Percentiles rank a stretch among this genome's conserved stretches.
phyloP scores from a whole-genome alignment of 1,140 invertebrate genomes.

The Proctacanthus coquilletti region DNA sequence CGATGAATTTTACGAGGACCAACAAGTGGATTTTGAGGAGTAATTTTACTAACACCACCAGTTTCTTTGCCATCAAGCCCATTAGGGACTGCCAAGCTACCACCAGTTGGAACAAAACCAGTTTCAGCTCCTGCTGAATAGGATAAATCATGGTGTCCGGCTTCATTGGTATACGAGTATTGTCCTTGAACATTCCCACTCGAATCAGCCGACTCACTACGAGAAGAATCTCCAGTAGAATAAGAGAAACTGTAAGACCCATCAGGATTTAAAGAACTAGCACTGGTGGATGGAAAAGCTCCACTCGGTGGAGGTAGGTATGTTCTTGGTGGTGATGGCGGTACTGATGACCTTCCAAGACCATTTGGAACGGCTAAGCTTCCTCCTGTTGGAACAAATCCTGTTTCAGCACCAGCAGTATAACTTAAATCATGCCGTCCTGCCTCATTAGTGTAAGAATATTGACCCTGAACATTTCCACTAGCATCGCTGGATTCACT shows the following conservation, averaged over 20 bases:
- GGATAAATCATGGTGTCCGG: slow-evolving; percentile 20
- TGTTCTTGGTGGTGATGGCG: too few species aligned
- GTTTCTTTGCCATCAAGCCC: too few species aligned
- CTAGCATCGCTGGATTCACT: slow-evolving; percentile 48
- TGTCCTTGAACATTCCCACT: slow-evolving; percentile 47
- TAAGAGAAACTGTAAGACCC: slow-evolving; percentile 12
- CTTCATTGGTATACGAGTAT: slow-evolving; percentile 51
- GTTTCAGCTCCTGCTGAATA: slow-evolving; percentile 21
- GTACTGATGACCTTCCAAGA: too few species aligned
- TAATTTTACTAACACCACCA: too few species aligned
- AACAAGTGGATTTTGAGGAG: too few species aligned
- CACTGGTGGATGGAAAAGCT: too few species aligned
- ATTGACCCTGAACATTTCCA: slow-evolving; percentile 49
- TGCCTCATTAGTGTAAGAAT: slow-evolving; percentile 48
- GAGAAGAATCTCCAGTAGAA: slow-evolving; percentile 38
- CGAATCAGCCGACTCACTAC: slow-evolving; percentile 49
- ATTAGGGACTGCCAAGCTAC: slow-evolving; percentile 22
- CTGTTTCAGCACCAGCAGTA: slow-evolving; percentile 20
- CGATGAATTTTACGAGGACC: too few species aligned
- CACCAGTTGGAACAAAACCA: slow-evolving; percentile 22
- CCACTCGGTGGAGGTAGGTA: too few species aligned
- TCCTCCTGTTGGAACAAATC: slow-evolving; percentile 21
- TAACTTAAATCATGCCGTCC: slow-evolving; percentile 22
- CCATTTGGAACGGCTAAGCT: too few species aligned
- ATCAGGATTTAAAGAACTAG: too few species aligned